Percentiles rank a stretch among this genome's conserved stretches.
These are phyloP conservation scores for Ornithoptera alexandrae DNA, from an alignment of 2,888 invertebrate species.

Conservation along the genomic window DNA sequence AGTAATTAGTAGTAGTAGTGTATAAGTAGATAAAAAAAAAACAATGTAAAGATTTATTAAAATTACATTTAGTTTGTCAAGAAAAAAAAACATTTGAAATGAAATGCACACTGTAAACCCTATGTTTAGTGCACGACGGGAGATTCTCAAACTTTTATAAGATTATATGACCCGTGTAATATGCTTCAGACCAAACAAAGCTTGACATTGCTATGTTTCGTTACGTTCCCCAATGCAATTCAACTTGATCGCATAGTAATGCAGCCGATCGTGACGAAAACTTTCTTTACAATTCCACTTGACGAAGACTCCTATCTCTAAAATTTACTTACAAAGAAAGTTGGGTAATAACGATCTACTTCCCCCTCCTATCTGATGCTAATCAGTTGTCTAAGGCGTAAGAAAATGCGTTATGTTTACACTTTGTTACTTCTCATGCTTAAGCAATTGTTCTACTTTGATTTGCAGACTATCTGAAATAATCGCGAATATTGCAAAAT, in stretches of 20 bases:
- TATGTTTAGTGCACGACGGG: slow-evolving; percentile 48
- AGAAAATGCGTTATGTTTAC: too few species aligned
- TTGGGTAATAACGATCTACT: too few species aligned
- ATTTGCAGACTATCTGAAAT: too few species aligned
- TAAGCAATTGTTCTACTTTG: too few species aligned
- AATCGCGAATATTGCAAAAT: background rate
- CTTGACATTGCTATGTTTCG: slow-evolving; percentile 12
- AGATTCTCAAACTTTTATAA: slow-evolving; percentile 70
- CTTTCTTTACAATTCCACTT: slow-evolving; percentile 1
- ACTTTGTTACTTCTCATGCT: too few species aligned
- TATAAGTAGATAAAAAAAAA: background rate
- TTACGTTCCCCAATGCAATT: slow-evolving; percentile 12
- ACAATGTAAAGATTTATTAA: too few species aligned
- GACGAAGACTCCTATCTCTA: background rate
- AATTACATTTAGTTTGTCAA: slow-evolving; percentile 39
- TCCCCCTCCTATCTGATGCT: too few species aligned
- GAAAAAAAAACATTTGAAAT: slow-evolving; percentile 49
- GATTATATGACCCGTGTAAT: slow-evolving; percentile 80
- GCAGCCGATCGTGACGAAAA: slow-evolving; percentile 9
- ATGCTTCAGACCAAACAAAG: slow-evolving; percentile 55
- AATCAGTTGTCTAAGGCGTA: too few species aligned
- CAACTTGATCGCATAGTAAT: slow-evolving; percentile 6
- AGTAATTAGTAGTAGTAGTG: background rate
- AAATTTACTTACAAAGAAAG: background rate
- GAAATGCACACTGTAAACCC: slow-evolving; percentile 15